Evolutionary conservation across 2,888 invertebrate species (phyloP).

Genomic region (Penaeus monodon): DNA sequence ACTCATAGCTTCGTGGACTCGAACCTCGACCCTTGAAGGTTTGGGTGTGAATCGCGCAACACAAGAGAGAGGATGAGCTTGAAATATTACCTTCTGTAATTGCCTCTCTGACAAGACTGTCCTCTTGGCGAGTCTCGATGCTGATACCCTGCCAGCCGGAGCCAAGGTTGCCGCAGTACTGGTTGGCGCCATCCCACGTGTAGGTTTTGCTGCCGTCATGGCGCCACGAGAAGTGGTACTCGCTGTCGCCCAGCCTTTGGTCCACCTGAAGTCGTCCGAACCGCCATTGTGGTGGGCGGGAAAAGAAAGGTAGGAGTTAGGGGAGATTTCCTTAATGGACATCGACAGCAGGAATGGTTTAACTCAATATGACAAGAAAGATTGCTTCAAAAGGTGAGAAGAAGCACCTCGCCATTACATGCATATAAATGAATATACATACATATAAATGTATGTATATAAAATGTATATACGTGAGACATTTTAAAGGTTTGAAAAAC

Average conservation of each 20-base stretch:
- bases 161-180: slow-evolving; percentile 39
- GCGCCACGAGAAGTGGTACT: slow-evolving; percentile 50
- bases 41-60: too few relatives aligned
- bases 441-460: slow-evolving; percentile 71
- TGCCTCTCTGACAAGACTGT: slow-evolving; percentile 41
- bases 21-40: too few relatives aligned
- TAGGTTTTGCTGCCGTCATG: slow-evolving; percentile 42
- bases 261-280: slow-evolving; percentile 7
- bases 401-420: too few relatives aligned
- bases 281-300: too few relatives aligned
- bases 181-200: slow-evolving; percentile 14
- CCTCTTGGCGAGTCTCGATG: slow-evolving; percentile 50
- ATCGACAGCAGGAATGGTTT: too few relatives aligned
- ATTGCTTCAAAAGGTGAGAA: too few relatives aligned
- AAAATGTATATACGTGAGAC: too few relatives aligned
- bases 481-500: slow-evolving; percentile 68
- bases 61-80: too few relatives aligned
- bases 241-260: slow-evolving; percentile 2
- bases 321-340: too few relatives aligned
- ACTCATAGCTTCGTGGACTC: too few relatives aligned
- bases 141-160: slow-evolving; percentile 34
- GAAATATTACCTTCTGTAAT: slow-evolving; percentile 30
- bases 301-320: too few relatives aligned
- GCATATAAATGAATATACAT: slow-evolving; percentile 73
- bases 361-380: too few relatives aligned